Evolutionary conservation across 1,140 invertebrate species (phyloP).

Genomic region (Drosophila pectinifera): DNA sequence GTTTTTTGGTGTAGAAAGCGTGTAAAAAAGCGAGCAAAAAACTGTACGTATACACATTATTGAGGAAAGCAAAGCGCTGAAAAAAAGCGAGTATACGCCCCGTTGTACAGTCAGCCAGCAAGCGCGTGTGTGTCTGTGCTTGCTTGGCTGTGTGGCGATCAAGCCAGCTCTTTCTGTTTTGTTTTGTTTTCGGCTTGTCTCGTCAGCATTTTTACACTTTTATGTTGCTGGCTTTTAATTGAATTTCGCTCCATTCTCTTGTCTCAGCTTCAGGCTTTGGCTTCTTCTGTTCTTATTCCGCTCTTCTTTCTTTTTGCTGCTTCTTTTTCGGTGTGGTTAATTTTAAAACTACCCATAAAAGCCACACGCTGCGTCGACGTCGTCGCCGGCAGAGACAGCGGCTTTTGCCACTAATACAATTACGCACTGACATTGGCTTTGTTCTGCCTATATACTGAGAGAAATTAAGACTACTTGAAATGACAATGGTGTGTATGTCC

Average conservation of each 20-base stretch:
- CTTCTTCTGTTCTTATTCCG: conserved; percentile 38
- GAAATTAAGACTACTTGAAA: conserved; percentile 8
- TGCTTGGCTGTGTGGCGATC: conserved; percentile 22
- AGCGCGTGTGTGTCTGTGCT: conserved; percentile 4
- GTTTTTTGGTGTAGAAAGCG: conserved; percentile 74
- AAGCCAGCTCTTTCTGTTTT: conserved; percentile 46
- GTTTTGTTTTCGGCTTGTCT: conserved; percentile 42
- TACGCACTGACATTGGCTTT: conserved; percentile 34
- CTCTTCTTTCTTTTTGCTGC: conserved; percentile 45
- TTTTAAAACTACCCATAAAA: conserved; percentile 81
- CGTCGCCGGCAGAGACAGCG: conserved; percentile 12
- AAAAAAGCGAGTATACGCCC: conserved; percentile 80
- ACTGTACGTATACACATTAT: conserved; percentile 64
- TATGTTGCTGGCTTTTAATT: conserved; percentile 78
- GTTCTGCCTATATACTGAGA: conserved; percentile 37
- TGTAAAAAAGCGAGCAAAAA: conserved; percentile 64
- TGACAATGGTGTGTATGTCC: too few relatives aligned
- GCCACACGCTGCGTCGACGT: conserved; percentile 59
- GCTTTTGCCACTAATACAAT: conserved; percentile 66
- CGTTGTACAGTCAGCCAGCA: conserved; percentile 70
- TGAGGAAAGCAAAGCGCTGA: conserved; percentile 66
- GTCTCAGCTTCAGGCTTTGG: conserved; percentile 61
- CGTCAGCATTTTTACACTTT: conserved; percentile 75
- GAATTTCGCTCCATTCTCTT: conserved; percentile 62
- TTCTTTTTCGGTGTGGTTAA: conserved; percentile 69